Conservation (phyloP, 2,888 invertebrate genomes). For the Euproctis similis region DNA sequence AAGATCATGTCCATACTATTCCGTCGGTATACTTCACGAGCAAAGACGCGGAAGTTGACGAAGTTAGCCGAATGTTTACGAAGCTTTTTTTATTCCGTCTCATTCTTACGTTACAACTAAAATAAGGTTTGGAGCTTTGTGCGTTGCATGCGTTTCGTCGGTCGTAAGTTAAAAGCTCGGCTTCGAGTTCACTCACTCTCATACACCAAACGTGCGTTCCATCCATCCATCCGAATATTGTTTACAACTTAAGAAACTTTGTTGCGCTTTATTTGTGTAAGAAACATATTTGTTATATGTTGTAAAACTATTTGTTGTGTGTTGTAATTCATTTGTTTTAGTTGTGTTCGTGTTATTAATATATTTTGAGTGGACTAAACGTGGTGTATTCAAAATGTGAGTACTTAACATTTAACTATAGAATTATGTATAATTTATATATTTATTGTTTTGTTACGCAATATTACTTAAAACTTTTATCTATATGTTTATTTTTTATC, state of each 20-base stretch:
- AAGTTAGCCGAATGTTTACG: conserved; percentile 56
- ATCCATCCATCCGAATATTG: conserved; percentile 16
- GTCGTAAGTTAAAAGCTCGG: conserved; percentile 39
- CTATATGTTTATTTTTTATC: no score
- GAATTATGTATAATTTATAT: no score
- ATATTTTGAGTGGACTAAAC: conserved; percentile 28
- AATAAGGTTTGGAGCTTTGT: conserved; percentile 32
- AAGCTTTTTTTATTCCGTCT: conserved; percentile 54
- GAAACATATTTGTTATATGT: no score
- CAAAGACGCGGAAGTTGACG: conserved; percentile 50
- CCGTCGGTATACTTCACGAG: conserved; percentile 37
- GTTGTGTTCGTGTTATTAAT: conserved; percentile 27
- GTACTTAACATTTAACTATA: no score
- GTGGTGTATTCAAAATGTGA: conserved; percentile 30
- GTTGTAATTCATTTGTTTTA: conserved; percentile 23
- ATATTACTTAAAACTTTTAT: no score
- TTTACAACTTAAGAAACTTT: conserved; percentile 45
- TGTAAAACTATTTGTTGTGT: no score
- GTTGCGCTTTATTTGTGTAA: conserved; percentile 52
- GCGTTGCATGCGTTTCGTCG: conserved; percentile 6
- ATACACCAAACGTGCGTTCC: conserved; percentile 19
- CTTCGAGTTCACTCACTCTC: conserved; percentile 27
- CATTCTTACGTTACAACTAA: conserved; percentile 53
- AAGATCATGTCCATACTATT: conserved; percentile 31
- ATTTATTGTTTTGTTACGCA: no score